Conservation (phyloP, 2,113 vertebrate species). For the Sterrhoptilus dennistouni region DNA sequence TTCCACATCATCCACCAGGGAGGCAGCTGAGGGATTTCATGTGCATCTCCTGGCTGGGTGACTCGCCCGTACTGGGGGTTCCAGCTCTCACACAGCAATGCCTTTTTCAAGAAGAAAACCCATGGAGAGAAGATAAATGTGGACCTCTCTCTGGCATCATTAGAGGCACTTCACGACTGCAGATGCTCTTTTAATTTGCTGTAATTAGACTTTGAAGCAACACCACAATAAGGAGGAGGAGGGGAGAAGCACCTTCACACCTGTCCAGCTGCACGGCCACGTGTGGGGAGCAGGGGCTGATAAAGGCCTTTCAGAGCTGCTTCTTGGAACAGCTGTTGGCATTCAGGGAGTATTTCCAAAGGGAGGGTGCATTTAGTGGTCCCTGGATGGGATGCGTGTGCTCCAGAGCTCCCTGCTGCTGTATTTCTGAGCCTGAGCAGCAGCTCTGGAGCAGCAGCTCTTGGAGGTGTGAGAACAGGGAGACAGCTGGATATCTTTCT, state of each 20-base stretch:
- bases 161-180: background rate
- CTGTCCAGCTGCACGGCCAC: rapidly evolving
- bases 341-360: background rate
- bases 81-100: rapidly evolving
- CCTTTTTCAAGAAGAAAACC: background rate
- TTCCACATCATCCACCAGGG: background rate
- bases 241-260: background rate
- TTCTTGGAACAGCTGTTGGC: background rate
- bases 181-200: background rate
- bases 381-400: background rate
- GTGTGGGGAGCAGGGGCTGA: background rate
- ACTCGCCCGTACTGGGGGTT: rapidly evolving
- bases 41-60: background rate
- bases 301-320: background rate
- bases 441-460: background rate
- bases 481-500: background rate
- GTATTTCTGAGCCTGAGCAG: background rate
- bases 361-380: rapidly evolving
- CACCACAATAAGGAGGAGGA: background rate
- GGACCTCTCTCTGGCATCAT: background rate
- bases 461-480: background rate
- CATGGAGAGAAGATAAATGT: background rate
- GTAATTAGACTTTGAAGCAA: background rate
- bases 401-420: background rate
- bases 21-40: background rate